These are phyloP conservation scores for Nettapus auritus DNA, from an alignment of 2,113 vertebrate species.

Conservation along the genomic window DNA sequence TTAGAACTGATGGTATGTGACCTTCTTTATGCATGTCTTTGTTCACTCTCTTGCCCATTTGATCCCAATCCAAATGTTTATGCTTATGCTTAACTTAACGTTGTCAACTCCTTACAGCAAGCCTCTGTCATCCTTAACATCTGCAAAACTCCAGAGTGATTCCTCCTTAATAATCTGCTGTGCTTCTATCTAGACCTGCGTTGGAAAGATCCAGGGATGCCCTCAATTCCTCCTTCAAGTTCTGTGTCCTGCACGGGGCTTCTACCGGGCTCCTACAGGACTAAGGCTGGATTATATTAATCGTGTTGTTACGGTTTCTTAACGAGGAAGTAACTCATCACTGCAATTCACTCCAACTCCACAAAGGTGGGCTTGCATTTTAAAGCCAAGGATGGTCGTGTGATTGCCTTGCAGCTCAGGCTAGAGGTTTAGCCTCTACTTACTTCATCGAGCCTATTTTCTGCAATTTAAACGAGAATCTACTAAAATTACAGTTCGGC, in stretches of 20 bases:
- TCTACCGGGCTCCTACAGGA: not conserved
- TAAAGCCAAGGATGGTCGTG: fast-evolving
- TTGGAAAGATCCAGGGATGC: not conserved
- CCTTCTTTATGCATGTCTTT: slow-evolving; percentile 44
- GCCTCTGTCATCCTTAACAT: not conserved
- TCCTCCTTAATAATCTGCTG: not conserved
- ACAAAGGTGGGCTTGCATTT: not conserved
- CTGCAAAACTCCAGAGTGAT: not conserved
- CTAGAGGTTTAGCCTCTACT: not conserved
- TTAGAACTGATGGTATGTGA: not conserved
- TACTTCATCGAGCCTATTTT: not conserved
- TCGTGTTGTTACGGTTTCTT: not conserved
- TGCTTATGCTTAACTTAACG: not conserved
- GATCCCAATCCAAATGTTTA: slow-evolving; percentile 49
- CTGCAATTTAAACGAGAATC: not conserved
- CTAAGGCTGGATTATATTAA: slow-evolving; percentile 19
- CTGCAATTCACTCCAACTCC: not conserved
- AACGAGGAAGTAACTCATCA: not conserved
- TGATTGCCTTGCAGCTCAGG: not conserved
- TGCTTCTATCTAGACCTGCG: not conserved
- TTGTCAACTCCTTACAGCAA: slow-evolving; percentile 31
- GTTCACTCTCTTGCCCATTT: slow-evolving; percentile 20
- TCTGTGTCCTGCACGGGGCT: not conserved
- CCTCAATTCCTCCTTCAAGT: not conserved
- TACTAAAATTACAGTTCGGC: not conserved